A percentile compares a stretch with the other conserved stretches of the same genome.
phyloP scores from a whole-genome alignment of 1,140 invertebrate species.

The Lanistes nyassanus region DNA sequence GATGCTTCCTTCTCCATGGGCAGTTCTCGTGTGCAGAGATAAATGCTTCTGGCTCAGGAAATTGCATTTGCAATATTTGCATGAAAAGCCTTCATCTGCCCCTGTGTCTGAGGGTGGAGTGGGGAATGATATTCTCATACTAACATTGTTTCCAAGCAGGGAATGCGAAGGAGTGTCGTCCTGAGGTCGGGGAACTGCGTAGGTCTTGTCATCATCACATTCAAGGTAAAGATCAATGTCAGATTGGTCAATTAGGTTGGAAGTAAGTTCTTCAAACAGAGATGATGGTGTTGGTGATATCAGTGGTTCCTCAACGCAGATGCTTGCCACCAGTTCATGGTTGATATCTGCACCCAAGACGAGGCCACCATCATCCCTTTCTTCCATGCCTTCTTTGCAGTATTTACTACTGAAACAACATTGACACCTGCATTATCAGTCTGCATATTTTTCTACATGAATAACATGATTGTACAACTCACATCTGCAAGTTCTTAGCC shows the following conservation, averaged over 20 bases:
- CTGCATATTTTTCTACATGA: neutral
- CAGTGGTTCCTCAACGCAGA: constrained; percentile 1
- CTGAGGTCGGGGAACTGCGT: neutral
- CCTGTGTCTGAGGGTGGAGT: neutral
- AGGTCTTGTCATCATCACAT: constrained; percentile 40
- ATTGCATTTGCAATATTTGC: constrained; percentile 30
- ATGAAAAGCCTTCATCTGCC: constrained; percentile 15
- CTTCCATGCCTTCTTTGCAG: neutral
- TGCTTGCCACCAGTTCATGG: constrained; percentile 1
- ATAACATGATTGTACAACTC: no score
- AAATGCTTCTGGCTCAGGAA: constrained; percentile 33
- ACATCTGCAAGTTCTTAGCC: no score
- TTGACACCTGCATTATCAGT: neutral
- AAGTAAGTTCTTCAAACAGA: constrained; percentile 8
- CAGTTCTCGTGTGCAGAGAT: constrained; percentile 14
- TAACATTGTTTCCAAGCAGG: constrained; percentile 34
- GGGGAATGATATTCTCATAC: constrained; percentile 31
- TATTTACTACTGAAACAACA: neutral
- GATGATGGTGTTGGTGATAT: constrained; percentile 1
- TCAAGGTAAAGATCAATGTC: constrained; percentile 42
- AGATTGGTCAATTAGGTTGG: constrained; percentile 18
- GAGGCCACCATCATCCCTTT: neutral
- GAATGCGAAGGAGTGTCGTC: constrained; percentile 3
- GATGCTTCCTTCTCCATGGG: constrained; percentile 19
- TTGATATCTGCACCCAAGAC: constrained; percentile 3